Evolutionary conservation across 1,140 invertebrate genomes (phyloP), one percentile per base, ranked within the genome.

Genomic region (Saccostrea echinata): DNA sequence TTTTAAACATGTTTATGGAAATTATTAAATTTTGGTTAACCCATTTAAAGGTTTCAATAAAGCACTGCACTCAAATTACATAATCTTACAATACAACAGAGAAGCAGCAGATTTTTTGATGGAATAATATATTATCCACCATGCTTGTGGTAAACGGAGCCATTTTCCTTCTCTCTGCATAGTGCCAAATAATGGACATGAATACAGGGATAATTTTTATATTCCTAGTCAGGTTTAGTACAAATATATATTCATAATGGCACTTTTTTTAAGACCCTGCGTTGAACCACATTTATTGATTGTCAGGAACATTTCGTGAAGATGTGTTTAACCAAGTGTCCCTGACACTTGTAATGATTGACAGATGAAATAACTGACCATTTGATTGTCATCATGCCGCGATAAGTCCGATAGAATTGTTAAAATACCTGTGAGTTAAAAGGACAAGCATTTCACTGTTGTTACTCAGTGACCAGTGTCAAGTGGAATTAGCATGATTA

Each of bases 261-360:
- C 68, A 43, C n/a, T n/a, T 0, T 76, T 76, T 27, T 30, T 76
- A 1, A 30, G 9, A 76, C 24, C 13, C 27, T 76, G 68, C 12
- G 30, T 76, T 76, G 68, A 16, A 76, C 68, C 68, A 33, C 55
- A 76, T 30, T 33, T 76, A 76, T 76, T 33, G 68, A 76, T 76
- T 76, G 68, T 30, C 24, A 76, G 30, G 27, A 16, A 33, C 12
- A 33, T 27, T 33, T 76, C 11, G 27, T 12, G 4, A 21, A 61
- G 55, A n/a, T 61, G 55, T 61, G 55, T 21, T 21, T 21, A 61
- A 43, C 43, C 43, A 4, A 43, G 4, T 76, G 68, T 30, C 68
- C 68, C 4, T 30, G 18, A 27, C 68, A 76, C 68, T 35, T 30
- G 12, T 21, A 21, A 18, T 61, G 55, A 76, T 76, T 76, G 68